Conservation (phyloP, 2,888 invertebrate genomes). For the Caenorhabditis imperialis region DNA sequence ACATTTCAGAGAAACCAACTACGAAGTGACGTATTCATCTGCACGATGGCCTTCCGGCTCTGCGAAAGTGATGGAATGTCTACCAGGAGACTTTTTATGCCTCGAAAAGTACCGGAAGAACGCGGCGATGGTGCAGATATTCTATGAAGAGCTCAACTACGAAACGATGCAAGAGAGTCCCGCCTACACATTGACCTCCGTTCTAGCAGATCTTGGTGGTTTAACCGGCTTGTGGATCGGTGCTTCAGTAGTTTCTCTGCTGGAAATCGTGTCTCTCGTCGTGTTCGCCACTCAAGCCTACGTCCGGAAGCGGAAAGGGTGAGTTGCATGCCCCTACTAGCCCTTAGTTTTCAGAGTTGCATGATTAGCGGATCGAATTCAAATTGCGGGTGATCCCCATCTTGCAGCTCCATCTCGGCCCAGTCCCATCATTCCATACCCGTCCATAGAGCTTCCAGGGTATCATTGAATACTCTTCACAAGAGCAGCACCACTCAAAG, state of each 20-base stretch:
- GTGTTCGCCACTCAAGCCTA: constrained; percentile 67
- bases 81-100: constrained; percentile 74
- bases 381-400: constrained; percentile 7
- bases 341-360: constrained; percentile 5
- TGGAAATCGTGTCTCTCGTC: constrained; percentile 72
- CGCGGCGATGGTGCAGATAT: constrained; percentile 78
- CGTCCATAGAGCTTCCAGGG: constrained; percentile 51
- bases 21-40: constrained; percentile 78
- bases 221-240: constrained; percentile 77
- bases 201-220: constrained; percentile 77
- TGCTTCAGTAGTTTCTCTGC: constrained; percentile 74
- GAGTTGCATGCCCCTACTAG: constrained; percentile 5
- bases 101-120: constrained; percentile 77
- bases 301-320: constrained; percentile 59
- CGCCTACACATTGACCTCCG: constrained; percentile 72
- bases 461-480: constrained; percentile 52
- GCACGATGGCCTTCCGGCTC: constrained; percentile 78
- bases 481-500: constrained; percentile 51
- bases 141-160: constrained; percentile 78
- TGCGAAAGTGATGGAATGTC: constrained; percentile 77
- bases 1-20: constrained; percentile 74
- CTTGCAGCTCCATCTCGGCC: constrained; percentile 51
- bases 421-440: constrained; percentile 53
- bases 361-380: not conserved
- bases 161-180: constrained; percentile 76